Evolutionary conservation across 2,797 vertebrate species (phyloP).

Genomic region (Aselliscus stoliczkanus): DNA sequence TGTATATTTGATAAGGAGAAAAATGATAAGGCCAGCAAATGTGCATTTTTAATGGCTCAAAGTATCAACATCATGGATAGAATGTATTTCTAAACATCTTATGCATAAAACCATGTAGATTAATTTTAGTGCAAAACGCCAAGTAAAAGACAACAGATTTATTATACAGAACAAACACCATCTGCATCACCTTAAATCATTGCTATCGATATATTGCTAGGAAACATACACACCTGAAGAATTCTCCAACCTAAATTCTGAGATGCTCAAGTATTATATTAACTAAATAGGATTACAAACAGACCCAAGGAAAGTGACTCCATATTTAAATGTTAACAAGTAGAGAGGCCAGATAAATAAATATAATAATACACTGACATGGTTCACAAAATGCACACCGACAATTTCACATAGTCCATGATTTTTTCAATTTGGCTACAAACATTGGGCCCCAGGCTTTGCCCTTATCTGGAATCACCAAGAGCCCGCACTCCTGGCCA

Average conservation of each 20-base stretch:
- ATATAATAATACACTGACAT: neutral
- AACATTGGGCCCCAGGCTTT: conserved; percentile 97
- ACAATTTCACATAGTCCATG: neutral
- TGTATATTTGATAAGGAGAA: conserved; percentile 46
- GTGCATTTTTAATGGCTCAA: conserved; percentile 46
- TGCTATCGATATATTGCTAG: conserved; percentile 16
- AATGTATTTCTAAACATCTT: conserved; percentile 18
- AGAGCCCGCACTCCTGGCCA: conserved; percentile 82
- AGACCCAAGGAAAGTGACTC: neutral
- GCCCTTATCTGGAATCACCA: conserved; percentile 90
- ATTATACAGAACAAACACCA: conserved; percentile 59
- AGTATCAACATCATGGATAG: neutral
- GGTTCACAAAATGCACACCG: neutral
- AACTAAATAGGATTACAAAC: neutral
- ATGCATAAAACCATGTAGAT: conserved; percentile 24
- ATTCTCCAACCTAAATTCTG: neutral
- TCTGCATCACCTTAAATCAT: conserved; percentile 43
- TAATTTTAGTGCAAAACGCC: conserved; percentile 58
- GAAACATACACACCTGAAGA: conserved; percentile 32
- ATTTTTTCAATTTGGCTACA: conserved; percentile 88
- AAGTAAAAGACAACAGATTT: conserved; percentile 55
- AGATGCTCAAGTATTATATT: neutral
- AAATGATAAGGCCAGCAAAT: conserved; percentile 10
- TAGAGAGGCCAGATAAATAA: neutral
- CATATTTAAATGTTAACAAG: neutral